phyloP scores from a whole-genome alignment of 2,888 invertebrate species.

The Harpalus rubripes region DNA sequence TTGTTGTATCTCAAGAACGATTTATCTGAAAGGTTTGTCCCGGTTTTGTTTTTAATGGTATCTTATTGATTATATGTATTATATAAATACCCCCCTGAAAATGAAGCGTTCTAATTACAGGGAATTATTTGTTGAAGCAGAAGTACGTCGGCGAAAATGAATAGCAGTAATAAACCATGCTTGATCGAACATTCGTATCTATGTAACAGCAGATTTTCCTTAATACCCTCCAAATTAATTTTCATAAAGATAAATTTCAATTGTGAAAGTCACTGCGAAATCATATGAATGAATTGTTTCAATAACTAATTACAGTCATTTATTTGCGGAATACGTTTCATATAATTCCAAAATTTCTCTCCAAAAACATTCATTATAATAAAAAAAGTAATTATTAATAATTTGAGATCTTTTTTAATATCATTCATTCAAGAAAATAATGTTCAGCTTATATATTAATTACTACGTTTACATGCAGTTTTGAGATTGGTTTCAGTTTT shows the following conservation, averaged over 20 bases:
- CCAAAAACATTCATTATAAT: background rate
- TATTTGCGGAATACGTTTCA: background rate
- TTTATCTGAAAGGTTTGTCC: too few species aligned
- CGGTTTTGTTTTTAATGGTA: background rate
- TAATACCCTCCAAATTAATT: conserved; percentile 41
- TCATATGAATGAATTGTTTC: conserved; percentile 36
- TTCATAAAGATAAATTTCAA: conserved; percentile 48
- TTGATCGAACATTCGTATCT: conserved; percentile 48
- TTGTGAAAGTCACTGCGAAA: conserved; percentile 28
- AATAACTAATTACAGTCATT: conserved; percentile 34
- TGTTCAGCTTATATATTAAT: too few species aligned
- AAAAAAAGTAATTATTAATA: background rate
- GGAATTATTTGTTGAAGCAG: conserved; percentile 41
- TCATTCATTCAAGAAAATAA: too few species aligned
- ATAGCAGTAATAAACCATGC: conserved; percentile 36
- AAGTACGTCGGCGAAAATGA: conserved; percentile 29
- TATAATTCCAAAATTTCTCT: background rate
- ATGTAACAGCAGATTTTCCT: conserved; percentile 25
- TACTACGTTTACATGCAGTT: too few species aligned
- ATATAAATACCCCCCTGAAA: background rate
- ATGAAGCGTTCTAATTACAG: background rate
- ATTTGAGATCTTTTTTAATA: background rate
- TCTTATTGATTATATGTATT: conserved; percentile 1
- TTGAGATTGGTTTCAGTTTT: too few species aligned
- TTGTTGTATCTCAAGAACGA: too few species aligned